phyloP scores from a whole-genome alignment of 2,797 vertebrate genomes.

The Choloepus didactylus region DNA sequence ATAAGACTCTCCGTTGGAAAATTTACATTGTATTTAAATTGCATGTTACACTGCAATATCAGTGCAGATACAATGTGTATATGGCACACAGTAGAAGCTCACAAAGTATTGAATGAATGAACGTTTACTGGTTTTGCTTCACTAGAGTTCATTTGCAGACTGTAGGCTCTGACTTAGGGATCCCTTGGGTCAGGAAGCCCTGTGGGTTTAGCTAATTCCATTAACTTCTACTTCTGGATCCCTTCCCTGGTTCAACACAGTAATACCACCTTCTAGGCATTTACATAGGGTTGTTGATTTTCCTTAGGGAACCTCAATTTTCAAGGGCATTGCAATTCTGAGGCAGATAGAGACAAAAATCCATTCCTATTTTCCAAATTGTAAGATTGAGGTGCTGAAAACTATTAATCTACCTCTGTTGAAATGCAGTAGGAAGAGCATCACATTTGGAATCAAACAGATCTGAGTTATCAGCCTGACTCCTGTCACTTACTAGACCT shows the following conservation, averaged over 20 bases:
- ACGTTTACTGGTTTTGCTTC: constrained; percentile 2
- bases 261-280: background rate
- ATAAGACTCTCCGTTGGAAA: constrained; percentile 16
- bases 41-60: background rate
- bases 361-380: background rate
- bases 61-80: background rate
- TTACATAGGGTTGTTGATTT: background rate
- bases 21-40: background rate
- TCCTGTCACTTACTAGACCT: background rate
- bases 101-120: background rate
- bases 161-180: background rate
- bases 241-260: background rate
- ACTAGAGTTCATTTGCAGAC: constrained; percentile 32
- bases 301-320: constrained; percentile 10
- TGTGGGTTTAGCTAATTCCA: background rate
- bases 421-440: background rate
- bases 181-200: background rate
- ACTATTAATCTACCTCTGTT: background rate
- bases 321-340: background rate
- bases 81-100: background rate
- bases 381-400: background rate
- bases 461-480: background rate
- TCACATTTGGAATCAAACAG: background rate
- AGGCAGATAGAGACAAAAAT: background rate
- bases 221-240: background rate